Evolutionary conservation across 2,888 invertebrate genomes (phyloP).

Genomic region (Drosophila greeni): DNA sequence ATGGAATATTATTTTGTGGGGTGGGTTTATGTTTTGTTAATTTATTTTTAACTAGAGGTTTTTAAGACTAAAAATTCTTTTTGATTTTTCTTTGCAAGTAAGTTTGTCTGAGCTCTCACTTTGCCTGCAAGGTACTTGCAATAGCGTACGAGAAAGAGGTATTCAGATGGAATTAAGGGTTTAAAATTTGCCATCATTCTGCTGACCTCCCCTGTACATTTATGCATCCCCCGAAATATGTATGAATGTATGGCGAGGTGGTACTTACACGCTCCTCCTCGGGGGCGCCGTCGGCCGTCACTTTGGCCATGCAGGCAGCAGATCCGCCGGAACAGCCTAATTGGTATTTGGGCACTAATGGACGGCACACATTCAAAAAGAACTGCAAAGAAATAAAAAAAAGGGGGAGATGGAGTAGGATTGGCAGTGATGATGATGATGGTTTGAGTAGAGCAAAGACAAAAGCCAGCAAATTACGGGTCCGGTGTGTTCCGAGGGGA

Average conservation of each 20-base stretch:
- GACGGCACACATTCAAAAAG: slow-evolving; percentile 78
- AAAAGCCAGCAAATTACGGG: slow-evolving; percentile 45
- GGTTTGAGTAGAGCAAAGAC: slow-evolving; percentile 33
- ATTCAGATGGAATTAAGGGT: too few species aligned
- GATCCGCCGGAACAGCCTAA: slow-evolving; percentile 78
- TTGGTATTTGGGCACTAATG: slow-evolving; percentile 77
- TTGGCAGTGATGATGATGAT: slow-evolving; percentile 2
- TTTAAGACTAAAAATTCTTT: too few species aligned
- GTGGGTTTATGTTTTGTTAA: too few species aligned
- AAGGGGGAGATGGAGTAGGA: slow-evolving; percentile 2
- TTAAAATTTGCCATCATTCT: neutral
- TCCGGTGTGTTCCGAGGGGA: slow-evolving; percentile 40
- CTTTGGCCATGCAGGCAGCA: slow-evolving; percentile 77
- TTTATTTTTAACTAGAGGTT: too few species aligned
- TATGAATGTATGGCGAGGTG: slow-evolving; percentile 9
- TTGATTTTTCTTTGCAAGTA: too few species aligned
- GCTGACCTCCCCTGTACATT: slow-evolving; percentile 2
- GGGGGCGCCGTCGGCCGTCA: slow-evolving; percentile 68
- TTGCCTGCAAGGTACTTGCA: too few species aligned
- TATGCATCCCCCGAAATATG: neutral
- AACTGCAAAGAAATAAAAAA: slow-evolving; percentile 61
- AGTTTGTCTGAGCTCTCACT: too few species aligned
- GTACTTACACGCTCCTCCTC: slow-evolving; percentile 77
- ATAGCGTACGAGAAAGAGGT: too few species aligned
- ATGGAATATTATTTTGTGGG: neutral